Evolutionary conservation across 2,113 vertebrate genomes (phyloP).

Genomic region (Pelecanus crispus): DNA sequence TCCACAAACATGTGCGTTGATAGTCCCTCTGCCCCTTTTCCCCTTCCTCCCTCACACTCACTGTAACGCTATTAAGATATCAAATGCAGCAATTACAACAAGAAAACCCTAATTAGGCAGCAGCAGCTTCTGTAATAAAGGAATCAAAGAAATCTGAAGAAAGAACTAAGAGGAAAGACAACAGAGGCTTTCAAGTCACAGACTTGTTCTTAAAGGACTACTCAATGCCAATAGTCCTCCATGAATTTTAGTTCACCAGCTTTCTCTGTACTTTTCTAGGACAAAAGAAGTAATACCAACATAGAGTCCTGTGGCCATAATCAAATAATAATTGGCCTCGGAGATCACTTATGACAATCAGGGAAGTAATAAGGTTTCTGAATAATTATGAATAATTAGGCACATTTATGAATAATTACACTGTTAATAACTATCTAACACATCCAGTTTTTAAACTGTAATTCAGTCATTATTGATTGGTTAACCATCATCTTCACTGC

Average conservation of each 20-base stretch:
- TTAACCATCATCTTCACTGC: slow-evolving; percentile 38
- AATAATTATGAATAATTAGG: slow-evolving; percentile 85
- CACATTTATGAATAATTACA: slow-evolving; percentile 83
- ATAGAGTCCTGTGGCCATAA: slow-evolving; percentile 68
- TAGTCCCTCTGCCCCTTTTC: slow-evolving; percentile 46
- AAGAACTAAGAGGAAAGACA: slow-evolving; percentile 30
- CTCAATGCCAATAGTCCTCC: not conserved
- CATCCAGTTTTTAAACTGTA: slow-evolving; percentile 75
- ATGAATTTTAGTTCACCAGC: not conserved
- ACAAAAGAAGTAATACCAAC: slow-evolving; percentile 45
- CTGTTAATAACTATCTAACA: slow-evolving; percentile 79
- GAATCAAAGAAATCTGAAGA: slow-evolving; percentile 55
- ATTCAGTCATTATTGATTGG: slow-evolving; percentile 70
- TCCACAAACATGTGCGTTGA: slow-evolving; percentile 9
- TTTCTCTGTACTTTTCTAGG: slow-evolving; percentile 39
- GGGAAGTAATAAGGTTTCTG: slow-evolving; percentile 78
- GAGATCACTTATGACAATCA: slow-evolving; percentile 76
- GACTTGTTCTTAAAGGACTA: slow-evolving; percentile 60
- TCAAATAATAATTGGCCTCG: slow-evolving; percentile 73
- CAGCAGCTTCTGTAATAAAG: slow-evolving; percentile 53
- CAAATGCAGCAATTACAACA: slow-evolving; percentile 69
- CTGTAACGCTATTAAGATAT: slow-evolving; percentile 72
- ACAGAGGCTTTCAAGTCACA: slow-evolving; percentile 32
- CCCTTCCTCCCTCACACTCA: slow-evolving; percentile 12
- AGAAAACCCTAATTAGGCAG: slow-evolving; percentile 72